These are phyloP conservation scores for Andrena praecox DNA, from an alignment of 2,888 invertebrate genomes.

Conservation along the genomic window DNA sequence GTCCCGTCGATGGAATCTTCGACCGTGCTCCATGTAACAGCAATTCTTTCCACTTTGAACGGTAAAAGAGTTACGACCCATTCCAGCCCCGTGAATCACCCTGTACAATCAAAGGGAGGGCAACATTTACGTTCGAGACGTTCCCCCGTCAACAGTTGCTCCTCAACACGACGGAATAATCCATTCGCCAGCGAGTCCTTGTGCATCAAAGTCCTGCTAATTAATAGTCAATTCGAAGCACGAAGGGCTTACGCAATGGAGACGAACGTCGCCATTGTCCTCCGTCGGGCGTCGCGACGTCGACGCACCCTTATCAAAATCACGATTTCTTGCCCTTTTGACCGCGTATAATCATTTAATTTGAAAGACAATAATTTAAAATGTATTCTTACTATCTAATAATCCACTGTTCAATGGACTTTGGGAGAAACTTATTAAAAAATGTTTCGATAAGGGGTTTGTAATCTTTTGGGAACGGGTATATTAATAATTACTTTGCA, in stretches of 20 bases:
- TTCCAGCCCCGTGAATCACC: constrained; percentile 32
- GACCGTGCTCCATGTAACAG: constrained; percentile 5
- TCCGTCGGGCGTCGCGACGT: not conserved
- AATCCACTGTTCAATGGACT: too few relatives aligned
- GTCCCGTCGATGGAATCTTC: not conserved
- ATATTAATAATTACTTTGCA: too few relatives aligned
- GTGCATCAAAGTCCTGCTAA: constrained; percentile 48
- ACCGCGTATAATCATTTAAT: not conserved
- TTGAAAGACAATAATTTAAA: not conserved
- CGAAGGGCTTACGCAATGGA: constrained; percentile 6
- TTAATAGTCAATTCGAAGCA: constrained; percentile 36
- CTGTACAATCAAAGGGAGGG: constrained; percentile 20
- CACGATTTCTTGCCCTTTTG: not conserved
- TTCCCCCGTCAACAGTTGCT: constrained; percentile 24
- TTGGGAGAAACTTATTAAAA: too few relatives aligned
- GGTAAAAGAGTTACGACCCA: constrained; percentile 37
- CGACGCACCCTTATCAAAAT: too few relatives aligned
- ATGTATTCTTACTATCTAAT: too few relatives aligned
- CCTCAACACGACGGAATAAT: not conserved
- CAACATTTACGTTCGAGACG: constrained; percentile 31
- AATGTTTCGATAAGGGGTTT: too few relatives aligned
- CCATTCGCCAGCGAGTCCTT: not conserved
- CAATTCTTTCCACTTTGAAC: constrained; percentile 11
- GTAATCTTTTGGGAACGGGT: too few relatives aligned
- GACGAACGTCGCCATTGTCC: constrained; percentile 5